phyloP scores from a whole-genome alignment of 2,113 vertebrate genomes.

The Noctilio leporinus region DNA sequence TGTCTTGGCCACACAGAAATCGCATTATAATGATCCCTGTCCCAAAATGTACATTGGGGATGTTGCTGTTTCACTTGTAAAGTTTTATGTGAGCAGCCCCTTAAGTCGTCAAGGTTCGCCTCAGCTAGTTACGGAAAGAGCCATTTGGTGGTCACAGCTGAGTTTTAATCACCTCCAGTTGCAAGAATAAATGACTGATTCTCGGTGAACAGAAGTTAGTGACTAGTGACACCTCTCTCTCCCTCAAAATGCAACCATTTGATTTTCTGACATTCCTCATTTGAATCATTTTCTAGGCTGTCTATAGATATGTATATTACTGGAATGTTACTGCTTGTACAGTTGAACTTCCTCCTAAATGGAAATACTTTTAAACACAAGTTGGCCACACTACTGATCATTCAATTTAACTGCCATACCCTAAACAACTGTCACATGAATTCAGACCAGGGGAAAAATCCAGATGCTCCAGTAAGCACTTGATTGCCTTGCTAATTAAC shows the following conservation, averaged over 20 bases:
- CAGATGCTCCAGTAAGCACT: not conserved
- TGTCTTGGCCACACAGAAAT: not conserved
- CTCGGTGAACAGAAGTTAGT: not conserved
- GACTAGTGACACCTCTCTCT: not conserved
- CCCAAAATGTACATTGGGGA: not conserved
- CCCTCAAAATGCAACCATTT: not conserved
- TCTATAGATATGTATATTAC: not conserved
- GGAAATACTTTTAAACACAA: not conserved
- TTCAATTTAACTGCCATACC: not conserved
- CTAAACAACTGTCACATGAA: not conserved
- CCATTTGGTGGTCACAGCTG: not conserved
- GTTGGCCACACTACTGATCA: conserved; percentile 12
- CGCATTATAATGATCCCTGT: not conserved
- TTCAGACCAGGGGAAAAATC: not conserved
- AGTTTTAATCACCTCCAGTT: not conserved
- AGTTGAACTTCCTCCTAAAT: not conserved
- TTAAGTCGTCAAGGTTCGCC: not conserved
- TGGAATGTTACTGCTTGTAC: not conserved
- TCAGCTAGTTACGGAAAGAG: not conserved
- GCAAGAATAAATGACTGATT: not conserved
- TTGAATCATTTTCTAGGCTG: not conserved
- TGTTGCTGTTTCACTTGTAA: not conserved
- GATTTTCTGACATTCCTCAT: not conserved
- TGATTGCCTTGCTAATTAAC: not conserved
- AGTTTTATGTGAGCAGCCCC: not conserved